phyloP scores from a whole-genome alignment of 2,888 invertebrate genomes.

The Netelia melanura region DNA sequence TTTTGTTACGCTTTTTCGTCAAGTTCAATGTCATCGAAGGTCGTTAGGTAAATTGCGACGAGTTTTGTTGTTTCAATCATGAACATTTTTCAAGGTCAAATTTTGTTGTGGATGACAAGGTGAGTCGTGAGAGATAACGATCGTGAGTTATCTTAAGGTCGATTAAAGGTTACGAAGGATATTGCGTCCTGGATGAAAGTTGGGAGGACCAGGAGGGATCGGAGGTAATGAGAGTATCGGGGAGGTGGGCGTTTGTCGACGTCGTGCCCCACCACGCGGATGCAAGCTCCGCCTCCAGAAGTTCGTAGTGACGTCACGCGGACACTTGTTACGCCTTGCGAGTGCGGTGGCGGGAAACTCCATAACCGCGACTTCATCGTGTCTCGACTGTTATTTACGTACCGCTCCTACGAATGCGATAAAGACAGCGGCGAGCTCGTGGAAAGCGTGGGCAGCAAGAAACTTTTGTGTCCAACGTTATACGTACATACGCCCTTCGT shows the following conservation, averaged over 20 bases:
- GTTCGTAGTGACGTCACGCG: conserved; percentile 81
- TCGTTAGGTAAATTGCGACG: no score
- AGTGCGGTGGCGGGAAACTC: conserved; percentile 67
- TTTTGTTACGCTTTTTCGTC: no score
- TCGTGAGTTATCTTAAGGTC: neutral
- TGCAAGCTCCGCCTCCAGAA: conserved; percentile 83
- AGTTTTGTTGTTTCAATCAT: no score
- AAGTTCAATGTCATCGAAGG: no score
- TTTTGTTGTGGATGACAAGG: no score
- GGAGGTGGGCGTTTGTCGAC: conserved; percentile 65
- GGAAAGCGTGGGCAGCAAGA: conserved; percentile 26
- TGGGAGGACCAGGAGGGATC: conserved; percentile 53
- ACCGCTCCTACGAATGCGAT: conserved; percentile 48
- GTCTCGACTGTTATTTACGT: conserved; percentile 51
- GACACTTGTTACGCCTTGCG: conserved; percentile 84
- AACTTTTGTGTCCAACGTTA: neutral
- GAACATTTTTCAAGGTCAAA: no score
- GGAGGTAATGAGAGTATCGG: conserved; percentile 62
- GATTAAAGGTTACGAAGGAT: neutral
- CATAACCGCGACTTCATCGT: conserved; percentile 47
- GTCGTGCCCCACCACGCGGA: conserved; percentile 78
- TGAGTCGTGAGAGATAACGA: no score
- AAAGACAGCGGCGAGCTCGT: conserved; percentile 28
- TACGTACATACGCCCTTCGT: neutral
- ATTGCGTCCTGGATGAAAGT: neutral